These are phyloP conservation scores for Epistrophe grossulariae DNA, from an alignment of 2,888 invertebrate genomes.

Conservation along the genomic window DNA sequence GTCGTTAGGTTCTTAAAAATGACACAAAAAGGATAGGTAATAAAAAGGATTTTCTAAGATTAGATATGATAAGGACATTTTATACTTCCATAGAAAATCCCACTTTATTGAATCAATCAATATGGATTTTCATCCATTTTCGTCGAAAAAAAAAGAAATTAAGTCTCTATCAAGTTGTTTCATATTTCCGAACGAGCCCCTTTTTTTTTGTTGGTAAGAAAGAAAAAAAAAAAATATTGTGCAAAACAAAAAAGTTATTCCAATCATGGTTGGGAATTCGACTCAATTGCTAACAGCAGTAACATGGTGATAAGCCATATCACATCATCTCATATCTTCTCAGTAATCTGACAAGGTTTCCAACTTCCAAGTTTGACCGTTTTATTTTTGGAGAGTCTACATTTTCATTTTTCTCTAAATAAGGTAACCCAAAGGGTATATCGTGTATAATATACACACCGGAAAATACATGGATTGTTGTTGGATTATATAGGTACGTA, in stretches of 20 bases:
- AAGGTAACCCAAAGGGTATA: slow-evolving; percentile 2
- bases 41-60: slow-evolving; percentile 61
- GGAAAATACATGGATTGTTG: slow-evolving; percentile 28
- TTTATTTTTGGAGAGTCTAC: slow-evolving; percentile 23
- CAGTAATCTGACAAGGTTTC: slow-evolving; percentile 40
- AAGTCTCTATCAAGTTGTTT: slow-evolving; percentile 38
- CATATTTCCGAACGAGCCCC: slow-evolving; percentile 6
- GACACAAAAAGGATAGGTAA: slow-evolving; percentile 53
- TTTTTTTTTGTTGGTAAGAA: too few species aligned
- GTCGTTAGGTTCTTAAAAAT: slow-evolving; percentile 33
- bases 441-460: background rate
- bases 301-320: slow-evolving; percentile 14
- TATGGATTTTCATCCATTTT: slow-evolving; percentile 28
- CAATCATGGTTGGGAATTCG: background rate
- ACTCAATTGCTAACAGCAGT: background rate
- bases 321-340: slow-evolving; percentile 46
- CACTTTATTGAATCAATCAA: slow-evolving; percentile 68
- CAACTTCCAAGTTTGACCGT: slow-evolving; percentile 23
- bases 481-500: background rate
- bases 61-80: slow-evolving; percentile 39
- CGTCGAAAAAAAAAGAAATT: slow-evolving; percentile 7
- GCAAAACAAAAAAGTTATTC: slow-evolving; percentile 13
- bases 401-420: background rate
- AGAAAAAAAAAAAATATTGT: background rate
- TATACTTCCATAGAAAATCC: slow-evolving; percentile 49